Percentiles rank a stretch among this genome's conserved stretches.
Conservation (phyloP, 2,797 vertebrate genomes). For the Delichon dasypus region DNA sequence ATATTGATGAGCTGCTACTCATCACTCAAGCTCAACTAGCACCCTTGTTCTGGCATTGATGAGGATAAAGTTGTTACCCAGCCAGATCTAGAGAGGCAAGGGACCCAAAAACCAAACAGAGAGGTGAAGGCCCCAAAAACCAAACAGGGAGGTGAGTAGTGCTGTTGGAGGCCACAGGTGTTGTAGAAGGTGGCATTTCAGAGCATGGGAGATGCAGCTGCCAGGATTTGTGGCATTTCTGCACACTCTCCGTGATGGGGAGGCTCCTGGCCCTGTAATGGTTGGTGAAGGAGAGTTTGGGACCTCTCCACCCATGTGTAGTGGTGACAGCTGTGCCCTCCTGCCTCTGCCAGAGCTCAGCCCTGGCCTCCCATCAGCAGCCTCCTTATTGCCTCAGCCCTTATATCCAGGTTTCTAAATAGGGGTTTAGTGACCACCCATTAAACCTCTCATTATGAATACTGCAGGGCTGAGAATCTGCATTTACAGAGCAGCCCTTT, state of each 20-base stretch:
- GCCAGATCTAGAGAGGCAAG: neutral
- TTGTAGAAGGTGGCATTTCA: neutral
- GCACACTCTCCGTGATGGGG: rapidly evolving
- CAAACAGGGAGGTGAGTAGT: rapidly evolving
- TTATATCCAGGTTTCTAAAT: neutral
- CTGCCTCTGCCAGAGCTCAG: neutral
- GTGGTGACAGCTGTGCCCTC: neutral
- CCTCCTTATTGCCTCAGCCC: neutral
- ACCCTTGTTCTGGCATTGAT: neutral
- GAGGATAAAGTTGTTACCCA: neutral
- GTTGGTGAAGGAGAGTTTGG: neutral
- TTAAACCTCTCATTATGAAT: neutral
- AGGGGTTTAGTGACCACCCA: neutral
- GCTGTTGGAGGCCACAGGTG: rapidly evolving
- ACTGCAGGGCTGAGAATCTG: neutral
- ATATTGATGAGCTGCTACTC: neutral
- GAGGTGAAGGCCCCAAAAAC: rapidly evolving
- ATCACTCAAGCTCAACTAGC: neutral
- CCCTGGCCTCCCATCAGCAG: neutral
- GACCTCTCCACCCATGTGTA: rapidly evolving
- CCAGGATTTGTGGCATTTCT: neutral
- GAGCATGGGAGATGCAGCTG: neutral
- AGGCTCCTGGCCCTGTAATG: neutral
- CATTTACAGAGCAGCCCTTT: neutral
- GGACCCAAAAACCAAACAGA: neutral